Conservation (phyloP, 2,113 vertebrate species). For the Hypomesus transpacificus region DNA sequence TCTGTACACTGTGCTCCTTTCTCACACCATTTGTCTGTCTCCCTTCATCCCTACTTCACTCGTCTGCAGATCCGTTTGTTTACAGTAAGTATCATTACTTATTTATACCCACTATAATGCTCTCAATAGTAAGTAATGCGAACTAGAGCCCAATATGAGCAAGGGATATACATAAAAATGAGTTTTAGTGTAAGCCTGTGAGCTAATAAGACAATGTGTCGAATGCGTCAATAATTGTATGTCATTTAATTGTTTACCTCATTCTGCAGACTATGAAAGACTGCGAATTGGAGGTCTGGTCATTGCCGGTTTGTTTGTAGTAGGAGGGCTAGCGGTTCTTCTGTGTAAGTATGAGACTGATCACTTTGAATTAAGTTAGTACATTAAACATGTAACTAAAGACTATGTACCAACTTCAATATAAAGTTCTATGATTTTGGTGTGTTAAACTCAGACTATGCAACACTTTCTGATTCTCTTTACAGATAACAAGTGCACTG, state of each 20-base stretch:
- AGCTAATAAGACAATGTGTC: not conserved
- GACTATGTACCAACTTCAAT: not conserved
- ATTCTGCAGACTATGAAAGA: conserved; percentile 67
- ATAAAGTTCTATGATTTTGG: not conserved
- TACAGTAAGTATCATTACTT: conserved; percentile 68
- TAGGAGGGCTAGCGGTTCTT: conserved; percentile 51
- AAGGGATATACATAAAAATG: too few species aligned
- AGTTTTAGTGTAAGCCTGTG: too few species aligned
- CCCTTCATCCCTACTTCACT: not conserved
- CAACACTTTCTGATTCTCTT: conserved; percentile 29
- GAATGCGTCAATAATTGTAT: not conserved
- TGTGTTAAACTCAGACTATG: not conserved
- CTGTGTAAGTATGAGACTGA: conserved; percentile 58
- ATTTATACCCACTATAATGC: not conserved
- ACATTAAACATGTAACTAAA: not conserved
- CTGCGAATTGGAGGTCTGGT: conserved; percentile 71
- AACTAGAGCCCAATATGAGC: too few species aligned
- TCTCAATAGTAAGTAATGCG: too few species aligned
- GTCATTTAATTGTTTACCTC: not conserved
- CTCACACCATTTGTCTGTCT: conserved; percentile 6
- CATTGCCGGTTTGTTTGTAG: conserved; percentile 54
- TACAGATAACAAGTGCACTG: conserved; percentile 60
- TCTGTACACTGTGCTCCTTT: not conserved
- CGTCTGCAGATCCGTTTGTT: conserved; percentile 66
- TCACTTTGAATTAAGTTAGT: not conserved